Evolutionary conservation across 1,140 invertebrate species (phyloP), one percentile per base, ranked within the genome.

Genomic region (Tribolium madens): DNA sequence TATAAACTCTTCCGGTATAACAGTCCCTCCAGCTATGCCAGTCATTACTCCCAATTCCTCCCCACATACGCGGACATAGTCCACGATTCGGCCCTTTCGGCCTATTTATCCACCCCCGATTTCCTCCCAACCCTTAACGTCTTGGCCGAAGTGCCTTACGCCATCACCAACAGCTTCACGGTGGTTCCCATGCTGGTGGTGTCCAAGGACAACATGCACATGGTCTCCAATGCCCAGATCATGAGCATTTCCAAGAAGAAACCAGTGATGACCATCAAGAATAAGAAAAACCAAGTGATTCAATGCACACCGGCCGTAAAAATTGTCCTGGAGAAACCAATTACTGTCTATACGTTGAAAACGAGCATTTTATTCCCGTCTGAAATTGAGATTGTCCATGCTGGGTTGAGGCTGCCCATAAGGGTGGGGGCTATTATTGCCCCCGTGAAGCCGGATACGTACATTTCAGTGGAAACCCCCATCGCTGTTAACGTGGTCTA

Each of bases 371-470:
- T 85, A 6, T 85, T 85, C 75, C 84, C 84, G 9, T 79, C 82
- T 2, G 79, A 84, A 76, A 79, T 85, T n/a, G 42, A 79, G 64
- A 83, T 85, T 76, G 9, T 80, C 2, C 81, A 83, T 70, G 75
- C 78, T 15, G 76, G 78, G 12, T 68, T 76, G 26, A 81, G 57
- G 53, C 78, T 84, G 17, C 83, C 84, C 9, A 80, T 85, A 31
- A 79, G 48, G 42, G 78, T 85, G 10, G 84, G 84, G 3, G 81
- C 83, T 18, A 80, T 85, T 6, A 81, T 85, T n/a, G 84, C 81
- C 12, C 84, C 84, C 53, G 76, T 85, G 5, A 31, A 57, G 7
- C 76, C 78, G 6, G 48, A 80, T 47, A 80, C 80, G 2, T 81
- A 64, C 70, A 78, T 85, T 7, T 83, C 81, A 2, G 48, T 60